Conservation (phyloP, 2,113 vertebrate genomes). For the Charadrius vociferus region DNA sequence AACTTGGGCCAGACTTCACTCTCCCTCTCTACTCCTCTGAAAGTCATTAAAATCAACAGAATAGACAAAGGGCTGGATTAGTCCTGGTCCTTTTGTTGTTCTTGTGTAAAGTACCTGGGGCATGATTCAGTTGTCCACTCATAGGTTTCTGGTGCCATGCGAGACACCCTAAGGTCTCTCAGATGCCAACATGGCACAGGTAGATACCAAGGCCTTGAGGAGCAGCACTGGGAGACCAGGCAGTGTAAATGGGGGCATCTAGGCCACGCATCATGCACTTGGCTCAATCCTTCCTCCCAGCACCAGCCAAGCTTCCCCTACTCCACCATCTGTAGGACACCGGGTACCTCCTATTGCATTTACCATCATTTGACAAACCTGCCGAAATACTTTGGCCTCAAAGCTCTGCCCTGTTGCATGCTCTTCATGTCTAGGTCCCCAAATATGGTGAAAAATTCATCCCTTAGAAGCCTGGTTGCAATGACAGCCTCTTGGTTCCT, state of each 20-base stretch:
- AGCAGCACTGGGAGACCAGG: neutral
- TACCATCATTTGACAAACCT: neutral
- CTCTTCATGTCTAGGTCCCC: neutral
- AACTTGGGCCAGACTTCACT: fast-evolving
- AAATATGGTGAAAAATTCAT: slow-evolving; percentile 60
- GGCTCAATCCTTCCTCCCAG: neutral
- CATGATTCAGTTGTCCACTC: neutral
- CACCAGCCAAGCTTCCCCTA: neutral
- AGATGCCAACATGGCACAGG: fast-evolving
- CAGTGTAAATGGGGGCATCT: neutral
- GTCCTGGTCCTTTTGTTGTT: neutral
- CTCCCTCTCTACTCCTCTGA: neutral
- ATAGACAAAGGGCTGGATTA: neutral
- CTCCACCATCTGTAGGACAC: neutral
- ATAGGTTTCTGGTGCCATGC: neutral
- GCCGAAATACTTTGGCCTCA: neutral
- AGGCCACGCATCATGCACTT: neutral
- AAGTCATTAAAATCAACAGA: neutral
- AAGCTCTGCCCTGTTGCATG: neutral
- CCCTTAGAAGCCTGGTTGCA: neutral
- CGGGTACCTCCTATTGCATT: neutral
- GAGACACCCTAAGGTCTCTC: neutral
- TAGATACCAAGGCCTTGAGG: neutral
- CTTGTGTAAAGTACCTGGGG: neutral
- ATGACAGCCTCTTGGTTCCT: slow-evolving; percentile 26